Percentiles rank a stretch among this genome's conserved stretches.
Evolutionary conservation across 2,797 vertebrate genomes (phyloP).

Genomic region (Pogoniulus pusillus): DNA sequence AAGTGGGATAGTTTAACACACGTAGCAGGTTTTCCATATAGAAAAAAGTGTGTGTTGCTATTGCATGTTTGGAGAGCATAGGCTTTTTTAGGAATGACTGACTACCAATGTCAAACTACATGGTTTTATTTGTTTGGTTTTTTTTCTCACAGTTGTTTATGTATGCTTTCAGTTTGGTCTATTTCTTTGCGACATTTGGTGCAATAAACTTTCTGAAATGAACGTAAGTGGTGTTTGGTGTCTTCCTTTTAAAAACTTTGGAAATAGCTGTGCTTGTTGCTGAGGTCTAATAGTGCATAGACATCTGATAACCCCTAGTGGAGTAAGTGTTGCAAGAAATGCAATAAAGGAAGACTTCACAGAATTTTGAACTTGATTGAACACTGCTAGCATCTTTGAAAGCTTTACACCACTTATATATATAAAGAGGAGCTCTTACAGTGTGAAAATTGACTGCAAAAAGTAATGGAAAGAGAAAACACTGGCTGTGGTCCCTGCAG

Average conservation of each 20-base stretch:
- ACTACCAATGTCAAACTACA: conserved; percentile 63
- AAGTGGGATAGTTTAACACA: conserved; percentile 25
- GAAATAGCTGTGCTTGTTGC: neutral
- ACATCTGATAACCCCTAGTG: accelerated
- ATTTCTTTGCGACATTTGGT: conserved; percentile 78
- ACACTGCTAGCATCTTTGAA: neutral
- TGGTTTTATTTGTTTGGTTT: conserved; percentile 43
- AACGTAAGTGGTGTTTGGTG: neutral
- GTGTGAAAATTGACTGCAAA: neutral
- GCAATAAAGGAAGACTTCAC: neutral
- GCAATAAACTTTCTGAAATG: conserved; percentile 81
- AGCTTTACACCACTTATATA: neutral
- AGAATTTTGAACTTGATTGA: neutral
- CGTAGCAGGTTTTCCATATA: conserved; percentile 49
- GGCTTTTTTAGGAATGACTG: conserved; percentile 60
- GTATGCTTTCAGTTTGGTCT: conserved; percentile 64
- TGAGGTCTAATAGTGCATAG: neutral
- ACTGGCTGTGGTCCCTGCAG: neutral
- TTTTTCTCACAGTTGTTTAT: conserved; percentile 68
- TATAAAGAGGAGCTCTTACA: neutral
- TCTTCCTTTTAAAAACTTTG: conserved; percentile 4
- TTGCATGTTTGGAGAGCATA: conserved; percentile 64
- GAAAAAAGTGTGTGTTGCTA: conserved; percentile 49
- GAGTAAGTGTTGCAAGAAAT: neutral
- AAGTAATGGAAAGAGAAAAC: neutral